Evolutionary conservation across 2,888 invertebrate species (phyloP).

Genomic region (Rhaphigaster nebulosa): DNA sequence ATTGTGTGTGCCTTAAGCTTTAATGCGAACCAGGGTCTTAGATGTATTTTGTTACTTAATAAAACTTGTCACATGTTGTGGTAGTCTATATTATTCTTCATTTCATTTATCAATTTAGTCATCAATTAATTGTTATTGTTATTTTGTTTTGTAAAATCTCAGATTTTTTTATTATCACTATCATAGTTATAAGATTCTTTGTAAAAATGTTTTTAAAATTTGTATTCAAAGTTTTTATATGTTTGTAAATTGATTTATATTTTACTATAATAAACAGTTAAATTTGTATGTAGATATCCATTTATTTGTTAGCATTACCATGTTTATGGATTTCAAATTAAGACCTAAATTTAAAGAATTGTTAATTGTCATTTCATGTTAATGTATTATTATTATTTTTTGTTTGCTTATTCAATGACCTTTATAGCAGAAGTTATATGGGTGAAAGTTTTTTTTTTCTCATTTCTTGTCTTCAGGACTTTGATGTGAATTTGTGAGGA

Average conservation of each 20-base stretch:
- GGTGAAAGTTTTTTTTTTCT: too few species aligned
- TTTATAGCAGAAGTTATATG: too few species aligned
- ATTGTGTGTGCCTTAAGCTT: not conserved
- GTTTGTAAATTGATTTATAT: conserved; percentile 13
- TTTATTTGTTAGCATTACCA: not conserved
- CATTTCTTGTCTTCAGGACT: too few species aligned
- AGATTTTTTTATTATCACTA: not conserved
- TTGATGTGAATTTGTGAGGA: too few species aligned
- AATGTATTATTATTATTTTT: not conserved
- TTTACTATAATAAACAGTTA: not conserved
- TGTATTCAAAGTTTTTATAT: conserved; percentile 10
- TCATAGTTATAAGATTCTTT: not conserved
- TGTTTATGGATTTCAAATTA: not conserved
- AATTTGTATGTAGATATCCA: not conserved
- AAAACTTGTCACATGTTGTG: not conserved
- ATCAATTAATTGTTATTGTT: not conserved
- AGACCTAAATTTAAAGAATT: not conserved
- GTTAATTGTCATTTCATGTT: not conserved
- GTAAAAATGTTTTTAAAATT: not conserved
- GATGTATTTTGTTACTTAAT: not conserved
- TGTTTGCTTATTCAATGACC: too few species aligned
- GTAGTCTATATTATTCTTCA: not conserved
- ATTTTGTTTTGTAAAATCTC: not conserved
- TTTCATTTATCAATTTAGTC: not conserved
- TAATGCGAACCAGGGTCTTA: not conserved